phyloP scores from a whole-genome alignment of 1,140 invertebrate species.

The Neomicropteryx cornuta region DNA sequence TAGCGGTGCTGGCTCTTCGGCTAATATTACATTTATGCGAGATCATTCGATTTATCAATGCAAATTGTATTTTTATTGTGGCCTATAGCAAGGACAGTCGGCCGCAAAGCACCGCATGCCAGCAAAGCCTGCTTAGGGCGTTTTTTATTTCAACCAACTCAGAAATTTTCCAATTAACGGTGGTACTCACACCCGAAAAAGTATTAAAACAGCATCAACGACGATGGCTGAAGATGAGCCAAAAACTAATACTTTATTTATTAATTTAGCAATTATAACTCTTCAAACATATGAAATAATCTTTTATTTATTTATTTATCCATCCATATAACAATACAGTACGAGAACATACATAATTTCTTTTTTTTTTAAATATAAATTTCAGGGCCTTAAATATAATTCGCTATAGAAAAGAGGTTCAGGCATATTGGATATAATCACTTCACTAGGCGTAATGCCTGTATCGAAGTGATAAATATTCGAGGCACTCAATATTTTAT shows the following conservation, averaged over 20 bases:
- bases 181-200: background rate
- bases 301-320: too few relatives aligned
- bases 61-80: background rate
- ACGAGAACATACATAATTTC: too few relatives aligned
- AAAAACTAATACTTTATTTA: background rate
- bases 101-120: background rate
- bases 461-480: too few relatives aligned
- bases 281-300: background rate
- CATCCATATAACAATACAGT: too few relatives aligned
- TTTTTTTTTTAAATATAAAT: constrained; percentile 1
- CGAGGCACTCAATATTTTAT: too few relatives aligned
- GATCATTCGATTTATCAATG: too few relatives aligned
- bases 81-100: background rate
- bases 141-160: constrained; percentile 1
- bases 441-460: too few relatives aligned
- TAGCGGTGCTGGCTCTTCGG: too few relatives aligned
- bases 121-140: background rate
- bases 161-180: constrained; percentile 1
- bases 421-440: background rate
- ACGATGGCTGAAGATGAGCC: constrained; percentile 1
- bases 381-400: too few relatives aligned
- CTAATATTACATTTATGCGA: too few relatives aligned
- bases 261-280: background rate
- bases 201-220: background rate
- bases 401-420: too few relatives aligned